Percentiles rank a stretch among this genome's conserved stretches.
phyloP scores from a whole-genome alignment of 2,888 invertebrate genomes.

The Tetragonula carbonaria region DNA sequence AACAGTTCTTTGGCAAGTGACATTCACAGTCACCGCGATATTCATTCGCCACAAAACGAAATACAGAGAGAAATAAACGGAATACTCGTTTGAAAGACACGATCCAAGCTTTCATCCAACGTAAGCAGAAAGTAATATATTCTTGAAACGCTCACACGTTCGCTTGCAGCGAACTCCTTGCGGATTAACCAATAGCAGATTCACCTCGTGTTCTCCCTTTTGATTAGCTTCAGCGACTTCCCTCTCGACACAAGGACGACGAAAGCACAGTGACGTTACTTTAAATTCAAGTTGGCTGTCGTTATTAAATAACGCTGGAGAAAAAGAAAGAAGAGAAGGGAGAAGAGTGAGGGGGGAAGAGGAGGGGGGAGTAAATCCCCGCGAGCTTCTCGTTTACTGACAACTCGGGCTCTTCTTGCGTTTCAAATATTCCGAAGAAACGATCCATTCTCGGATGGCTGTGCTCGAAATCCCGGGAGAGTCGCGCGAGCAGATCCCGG shows the following conservation, averaged over 20 bases:
- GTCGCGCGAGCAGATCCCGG: background rate
- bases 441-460: constrained; percentile 1
- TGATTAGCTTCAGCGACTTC: constrained; percentile 17
- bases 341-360: no score
- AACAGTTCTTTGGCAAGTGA: no score
- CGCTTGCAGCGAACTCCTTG: no score
- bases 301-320: constrained; percentile 47
- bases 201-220: constrained; percentile 21
- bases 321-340: background rate
- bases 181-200: background rate
- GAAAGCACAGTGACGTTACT: constrained; percentile 14
- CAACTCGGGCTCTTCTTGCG: constrained; percentile 3
- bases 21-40: no score
- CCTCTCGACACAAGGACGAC: background rate
- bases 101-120: no score
- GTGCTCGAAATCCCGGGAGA: background rate
- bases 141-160: no score
- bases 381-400: background rate
- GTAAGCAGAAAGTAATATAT: no score
- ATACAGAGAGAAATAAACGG: no score
- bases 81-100: no score
- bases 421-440: constrained; percentile 47
- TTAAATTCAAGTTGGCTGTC: constrained; percentile 22
- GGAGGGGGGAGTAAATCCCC: constrained; percentile 20
- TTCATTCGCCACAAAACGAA: no score